Percentiles rank a stretch among this genome's conserved stretches.
Evolutionary conservation across 2,888 invertebrate species (phyloP).

Genomic region (Tetragnatha montana): DNA sequence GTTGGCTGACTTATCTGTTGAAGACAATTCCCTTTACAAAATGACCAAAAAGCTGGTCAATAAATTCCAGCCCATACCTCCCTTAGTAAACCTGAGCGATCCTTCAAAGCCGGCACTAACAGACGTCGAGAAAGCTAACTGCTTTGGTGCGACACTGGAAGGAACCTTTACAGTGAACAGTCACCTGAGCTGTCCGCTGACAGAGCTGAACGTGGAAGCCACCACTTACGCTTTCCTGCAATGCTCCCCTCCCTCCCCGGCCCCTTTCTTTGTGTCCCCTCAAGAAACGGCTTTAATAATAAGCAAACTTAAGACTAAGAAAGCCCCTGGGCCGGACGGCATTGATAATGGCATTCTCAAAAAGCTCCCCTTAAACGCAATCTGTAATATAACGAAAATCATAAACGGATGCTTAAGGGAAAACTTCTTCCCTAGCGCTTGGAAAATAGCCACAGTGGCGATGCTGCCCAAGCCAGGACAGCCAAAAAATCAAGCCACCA

Average conservation of each 20-base stretch:
- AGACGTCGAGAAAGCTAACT: not conserved
- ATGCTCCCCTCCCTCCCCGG: not conserved
- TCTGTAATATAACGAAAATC: not conserved
- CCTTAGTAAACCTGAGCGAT: not conserved
- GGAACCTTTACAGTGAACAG: not conserved
- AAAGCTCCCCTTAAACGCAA: not conserved
- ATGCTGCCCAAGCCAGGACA: not conserved
- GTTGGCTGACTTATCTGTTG: not conserved
- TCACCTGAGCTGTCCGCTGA: no score
- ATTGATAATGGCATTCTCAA: not conserved
- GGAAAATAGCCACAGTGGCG: not conserved
- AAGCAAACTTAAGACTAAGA: not conserved
- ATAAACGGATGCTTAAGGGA: not conserved
- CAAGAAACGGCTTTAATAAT: not conserved
- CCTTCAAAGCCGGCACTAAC: not conserved
- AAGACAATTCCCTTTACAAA: no score
- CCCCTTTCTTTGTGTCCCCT: not conserved
- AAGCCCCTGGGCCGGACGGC: not conserved
- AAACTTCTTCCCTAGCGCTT: not conserved
- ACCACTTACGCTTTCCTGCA: not conserved
- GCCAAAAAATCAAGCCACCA: not conserved
- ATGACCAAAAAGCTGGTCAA: not conserved
- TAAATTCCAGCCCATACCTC: not conserved
- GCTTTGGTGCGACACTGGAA: not conserved
- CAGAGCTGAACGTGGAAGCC: accelerated